Evolutionary conservation across 2,113 vertebrate genomes (phyloP).

Genomic region (Zosterops borbonicus): DNA sequence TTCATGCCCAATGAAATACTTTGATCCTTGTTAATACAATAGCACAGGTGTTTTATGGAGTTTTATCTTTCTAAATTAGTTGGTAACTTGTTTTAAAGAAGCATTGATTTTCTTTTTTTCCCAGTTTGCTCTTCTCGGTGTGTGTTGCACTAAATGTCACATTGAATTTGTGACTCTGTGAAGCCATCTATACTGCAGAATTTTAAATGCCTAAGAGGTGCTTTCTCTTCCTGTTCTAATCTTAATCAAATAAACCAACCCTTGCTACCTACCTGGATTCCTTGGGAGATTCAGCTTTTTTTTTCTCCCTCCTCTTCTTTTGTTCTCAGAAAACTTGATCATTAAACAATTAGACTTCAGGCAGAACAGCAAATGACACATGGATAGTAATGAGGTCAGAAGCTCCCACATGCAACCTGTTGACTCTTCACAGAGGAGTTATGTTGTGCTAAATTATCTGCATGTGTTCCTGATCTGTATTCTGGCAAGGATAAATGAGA

Average conservation of each 20-base stretch:
- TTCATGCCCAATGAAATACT: background rate
- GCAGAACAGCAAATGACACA: background rate
- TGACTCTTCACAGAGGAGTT: constrained; percentile 39
- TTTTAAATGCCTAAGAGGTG: constrained; percentile 8
- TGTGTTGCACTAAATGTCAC: constrained; percentile 37
- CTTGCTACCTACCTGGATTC: constrained; percentile 33
- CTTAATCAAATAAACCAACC: background rate
- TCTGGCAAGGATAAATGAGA: constrained; percentile 40
- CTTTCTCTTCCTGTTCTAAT: constrained; percentile 3
- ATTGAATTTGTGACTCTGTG: constrained; percentile 50
- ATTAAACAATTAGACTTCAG: constrained; percentile 24
- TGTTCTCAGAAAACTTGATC: background rate
- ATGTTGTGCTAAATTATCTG: constrained; percentile 38
- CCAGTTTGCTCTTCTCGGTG: constrained; percentile 3
- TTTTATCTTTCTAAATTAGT: constrained; percentile 52
- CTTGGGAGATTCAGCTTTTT: background rate
- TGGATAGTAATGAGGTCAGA: constrained; percentile 36
- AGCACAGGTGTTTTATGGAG: constrained; percentile 1
- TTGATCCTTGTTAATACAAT: background rate
- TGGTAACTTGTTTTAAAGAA: constrained; percentile 55
- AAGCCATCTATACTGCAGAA: background rate
- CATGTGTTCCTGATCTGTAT: constrained; percentile 27
- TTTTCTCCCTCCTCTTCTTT: rapidly evolving
- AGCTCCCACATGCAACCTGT: constrained; percentile 55
- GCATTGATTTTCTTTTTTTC: constrained; percentile 40